phyloP scores from a whole-genome alignment of 1,140 invertebrate genomes.

The Cyclina sinensis region DNA sequence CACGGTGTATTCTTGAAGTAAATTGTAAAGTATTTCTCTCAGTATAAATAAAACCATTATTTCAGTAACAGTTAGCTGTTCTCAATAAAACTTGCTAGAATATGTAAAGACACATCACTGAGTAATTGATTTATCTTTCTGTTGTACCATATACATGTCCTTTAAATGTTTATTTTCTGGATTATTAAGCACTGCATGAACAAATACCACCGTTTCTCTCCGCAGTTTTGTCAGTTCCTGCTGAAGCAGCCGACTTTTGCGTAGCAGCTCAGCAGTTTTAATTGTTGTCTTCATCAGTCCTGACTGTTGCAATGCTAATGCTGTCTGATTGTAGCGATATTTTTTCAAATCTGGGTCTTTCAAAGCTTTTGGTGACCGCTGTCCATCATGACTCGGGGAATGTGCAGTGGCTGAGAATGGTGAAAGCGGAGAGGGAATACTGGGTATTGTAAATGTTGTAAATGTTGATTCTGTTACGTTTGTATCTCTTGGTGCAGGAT shows the following conservation, averaged over 20 bases:
- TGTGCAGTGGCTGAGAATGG: background rate
- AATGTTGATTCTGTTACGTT: slow-evolving; percentile 17
- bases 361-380: background rate
- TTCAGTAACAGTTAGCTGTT: too few relatives aligned
- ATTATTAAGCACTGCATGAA: slow-evolving; percentile 50
- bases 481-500: background rate
- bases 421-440: background rate
- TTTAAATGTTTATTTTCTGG: slow-evolving; percentile 62
- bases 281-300: slow-evolving; percentile 62
- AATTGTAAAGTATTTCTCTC: too few relatives aligned
- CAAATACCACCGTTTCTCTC: slow-evolving; percentile 39
- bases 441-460: slow-evolving; percentile 8
- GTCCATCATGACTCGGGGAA: background rate
- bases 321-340: slow-evolving; percentile 53
- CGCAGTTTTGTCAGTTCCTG: slow-evolving; percentile 50
- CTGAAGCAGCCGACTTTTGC: slow-evolving; percentile 52
- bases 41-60: too few relatives aligned
- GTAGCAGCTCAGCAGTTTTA: slow-evolving; percentile 57
- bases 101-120: background rate
- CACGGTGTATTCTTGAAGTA: too few relatives aligned
- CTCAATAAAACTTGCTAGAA: too few relatives aligned
- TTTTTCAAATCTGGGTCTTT: slow-evolving; percentile 45
- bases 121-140: background rate
- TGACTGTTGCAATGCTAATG: slow-evolving; percentile 59
- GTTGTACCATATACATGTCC: slow-evolving; percentile 11